phyloP scores from a whole-genome alignment of 2,797 vertebrate genomes.

The Neosilurus mollespiculum region DNA sequence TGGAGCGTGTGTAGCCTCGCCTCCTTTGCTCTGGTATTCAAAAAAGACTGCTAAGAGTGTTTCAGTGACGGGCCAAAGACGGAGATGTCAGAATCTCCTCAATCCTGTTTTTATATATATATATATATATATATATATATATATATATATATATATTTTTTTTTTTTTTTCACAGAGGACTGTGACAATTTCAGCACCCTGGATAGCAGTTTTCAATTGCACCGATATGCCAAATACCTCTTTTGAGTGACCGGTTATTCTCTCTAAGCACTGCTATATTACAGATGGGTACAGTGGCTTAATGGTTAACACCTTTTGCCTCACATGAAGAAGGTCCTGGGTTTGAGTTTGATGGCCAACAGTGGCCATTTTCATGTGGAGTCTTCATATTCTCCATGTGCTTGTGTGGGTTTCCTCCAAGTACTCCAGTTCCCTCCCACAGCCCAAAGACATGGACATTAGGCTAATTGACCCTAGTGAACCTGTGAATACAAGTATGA shows the following conservation, averaged over 20 bases:
- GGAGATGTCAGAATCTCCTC: neutral
- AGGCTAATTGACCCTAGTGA: no score
- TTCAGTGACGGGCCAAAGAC: constrained; percentile 26
- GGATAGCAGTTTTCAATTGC: constrained; percentile 42
- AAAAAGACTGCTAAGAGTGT: constrained; percentile 23
- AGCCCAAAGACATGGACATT: no score
- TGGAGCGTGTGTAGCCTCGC: constrained; percentile 34
- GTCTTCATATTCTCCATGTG: no score
- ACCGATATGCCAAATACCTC: neutral
- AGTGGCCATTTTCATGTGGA: no score
- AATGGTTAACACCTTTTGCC: no score
- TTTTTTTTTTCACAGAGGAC: constrained; percentile 15
- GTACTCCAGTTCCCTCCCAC: no score
- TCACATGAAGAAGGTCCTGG: no score
- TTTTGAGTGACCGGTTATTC: neutral
- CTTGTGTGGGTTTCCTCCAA: no score
- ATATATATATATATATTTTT: no score
- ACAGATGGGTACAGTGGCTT: neutral
- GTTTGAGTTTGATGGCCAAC: no score
- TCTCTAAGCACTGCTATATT: neutral
- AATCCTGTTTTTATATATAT: neutral
- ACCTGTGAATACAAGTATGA: no score
- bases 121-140: no score
- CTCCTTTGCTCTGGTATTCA: constrained; percentile 33
- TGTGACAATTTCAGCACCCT: constrained; percentile 50